phyloP scores from a whole-genome alignment of 2,888 invertebrate species.

The Watsonalla cultraria region DNA sequence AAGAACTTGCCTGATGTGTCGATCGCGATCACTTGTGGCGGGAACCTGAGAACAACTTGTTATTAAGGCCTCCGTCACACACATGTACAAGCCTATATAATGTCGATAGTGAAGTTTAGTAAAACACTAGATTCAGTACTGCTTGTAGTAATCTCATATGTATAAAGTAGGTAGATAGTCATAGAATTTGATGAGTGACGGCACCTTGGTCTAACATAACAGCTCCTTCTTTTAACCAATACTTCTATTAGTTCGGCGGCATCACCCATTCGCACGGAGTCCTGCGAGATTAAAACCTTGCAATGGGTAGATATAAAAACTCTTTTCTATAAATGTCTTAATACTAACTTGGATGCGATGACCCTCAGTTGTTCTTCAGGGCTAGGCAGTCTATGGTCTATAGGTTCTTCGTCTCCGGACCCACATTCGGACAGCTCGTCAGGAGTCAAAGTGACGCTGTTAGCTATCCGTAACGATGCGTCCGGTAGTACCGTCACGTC shows the following conservation, averaged over 20 bases:
- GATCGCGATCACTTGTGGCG: slow-evolving; percentile 91
- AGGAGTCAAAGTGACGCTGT: slow-evolving; percentile 69
- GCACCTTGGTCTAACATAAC: no score
- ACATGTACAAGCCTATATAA: no score
- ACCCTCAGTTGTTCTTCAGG: slow-evolving; percentile 92
- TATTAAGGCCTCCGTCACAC: no score
- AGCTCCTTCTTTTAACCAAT: no score
- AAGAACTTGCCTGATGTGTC: slow-evolving; percentile 93
- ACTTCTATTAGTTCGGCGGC: no score
- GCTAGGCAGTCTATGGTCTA: slow-evolving; percentile 91
- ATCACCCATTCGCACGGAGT: no score
- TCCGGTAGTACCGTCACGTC: slow-evolving; percentile 90
- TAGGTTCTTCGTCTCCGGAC: slow-evolving; percentile 82
- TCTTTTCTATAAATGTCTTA: neutral
- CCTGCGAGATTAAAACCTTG: no score
- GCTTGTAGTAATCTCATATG: no score
- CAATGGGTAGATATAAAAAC: neutral
- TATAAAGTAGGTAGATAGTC: no score
- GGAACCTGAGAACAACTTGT: slow-evolving; percentile 81
- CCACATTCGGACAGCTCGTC: slow-evolving; percentile 75
- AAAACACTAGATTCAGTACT: no score
- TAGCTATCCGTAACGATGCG: slow-evolving; percentile 84
- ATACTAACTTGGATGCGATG: slow-evolving; percentile 85
- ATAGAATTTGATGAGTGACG: no score
- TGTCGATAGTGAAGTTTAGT: no score